These are phyloP conservation scores for Eupithecia vulgata DNA, from an alignment of 2,888 invertebrate genomes.

Conservation along the genomic window DNA sequence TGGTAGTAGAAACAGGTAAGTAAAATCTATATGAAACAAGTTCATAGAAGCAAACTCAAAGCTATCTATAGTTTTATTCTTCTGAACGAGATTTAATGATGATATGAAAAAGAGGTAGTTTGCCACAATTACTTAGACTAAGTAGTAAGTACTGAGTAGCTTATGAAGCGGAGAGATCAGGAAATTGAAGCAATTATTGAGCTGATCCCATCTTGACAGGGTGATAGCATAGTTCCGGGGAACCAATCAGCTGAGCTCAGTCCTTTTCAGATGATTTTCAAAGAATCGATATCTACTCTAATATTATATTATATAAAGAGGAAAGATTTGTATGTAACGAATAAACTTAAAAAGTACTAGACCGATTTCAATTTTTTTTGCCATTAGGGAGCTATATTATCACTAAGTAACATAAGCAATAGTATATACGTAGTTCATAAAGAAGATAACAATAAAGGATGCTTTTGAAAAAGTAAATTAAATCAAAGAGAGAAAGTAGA, in stretches of 20 bases:
- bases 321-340: no score
- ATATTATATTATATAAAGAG: no score
- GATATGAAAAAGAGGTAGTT: conserved; percentile 39
- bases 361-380: no score
- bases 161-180: conserved; percentile 35
- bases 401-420: no score
- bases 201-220: conserved; percentile 25
- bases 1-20: not conserved
- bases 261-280: not conserved
- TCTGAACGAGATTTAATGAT: conserved; percentile 34
- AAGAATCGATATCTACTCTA: not conserved
- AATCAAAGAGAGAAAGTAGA: no score
- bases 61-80: not conserved
- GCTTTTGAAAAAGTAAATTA: no score
- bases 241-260: not conserved
- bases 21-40: not conserved
- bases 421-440: not conserved
- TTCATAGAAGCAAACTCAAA: not conserved
- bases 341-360: no score
- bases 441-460: not conserved
- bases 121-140: conserved; percentile 42
- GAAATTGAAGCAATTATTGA: conserved; percentile 32
- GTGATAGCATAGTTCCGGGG: conserved; percentile 19
- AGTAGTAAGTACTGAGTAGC: conserved; percentile 36
- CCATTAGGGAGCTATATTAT: no score